phyloP scores from a whole-genome alignment of 2,797 vertebrate species.

The Melanotaenia boesemani region DNA sequence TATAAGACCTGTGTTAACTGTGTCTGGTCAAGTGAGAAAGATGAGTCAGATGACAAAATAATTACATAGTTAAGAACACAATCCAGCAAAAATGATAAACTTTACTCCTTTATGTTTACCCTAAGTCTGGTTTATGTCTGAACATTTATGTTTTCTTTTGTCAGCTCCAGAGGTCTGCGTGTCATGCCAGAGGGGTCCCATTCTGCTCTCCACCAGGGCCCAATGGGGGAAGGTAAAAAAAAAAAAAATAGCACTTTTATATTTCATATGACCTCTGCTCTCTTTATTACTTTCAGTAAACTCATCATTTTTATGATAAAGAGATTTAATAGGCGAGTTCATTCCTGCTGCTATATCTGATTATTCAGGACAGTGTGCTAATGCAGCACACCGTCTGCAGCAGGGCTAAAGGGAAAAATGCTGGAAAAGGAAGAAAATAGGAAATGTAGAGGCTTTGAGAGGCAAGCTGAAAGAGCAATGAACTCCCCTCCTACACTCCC shows the following conservation, averaged over 20 bases:
- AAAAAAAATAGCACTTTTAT: slow-evolving; percentile 56
- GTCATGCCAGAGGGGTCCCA: slow-evolving; percentile 86
- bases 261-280: slow-evolving; percentile 3
- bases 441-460: slow-evolving; percentile 67
- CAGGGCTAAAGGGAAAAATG: slow-evolving; percentile 63
- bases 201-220: slow-evolving; percentile 76
- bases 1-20: slow-evolving; percentile 50
- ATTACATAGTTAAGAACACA: slow-evolving; percentile 8
- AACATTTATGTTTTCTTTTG: slow-evolving; percentile 54
- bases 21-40: slow-evolving; percentile 40
- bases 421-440: slow-evolving; percentile 62
- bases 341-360: slow-evolving; percentile 42
- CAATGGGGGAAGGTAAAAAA: slow-evolving; percentile 87
- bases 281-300: slow-evolving; percentile 29
- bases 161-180: slow-evolving; percentile 78
- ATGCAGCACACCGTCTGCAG: slow-evolving; percentile 38
- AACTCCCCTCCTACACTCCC: slow-evolving; percentile 71
- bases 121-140: slow-evolving; percentile 39
- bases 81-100: slow-evolving; percentile 19
- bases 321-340: slow-evolving; percentile 12
- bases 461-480: slow-evolving; percentile 56
- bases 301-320: slow-evolving; percentile 23
- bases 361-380: slow-evolving; percentile 35
- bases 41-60: slow-evolving; percentile 17
- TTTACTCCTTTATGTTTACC: slow-evolving; percentile 10